phyloP scores from a whole-genome alignment of 1,140 invertebrate genomes.

The Aleiodes sp. region DNA sequence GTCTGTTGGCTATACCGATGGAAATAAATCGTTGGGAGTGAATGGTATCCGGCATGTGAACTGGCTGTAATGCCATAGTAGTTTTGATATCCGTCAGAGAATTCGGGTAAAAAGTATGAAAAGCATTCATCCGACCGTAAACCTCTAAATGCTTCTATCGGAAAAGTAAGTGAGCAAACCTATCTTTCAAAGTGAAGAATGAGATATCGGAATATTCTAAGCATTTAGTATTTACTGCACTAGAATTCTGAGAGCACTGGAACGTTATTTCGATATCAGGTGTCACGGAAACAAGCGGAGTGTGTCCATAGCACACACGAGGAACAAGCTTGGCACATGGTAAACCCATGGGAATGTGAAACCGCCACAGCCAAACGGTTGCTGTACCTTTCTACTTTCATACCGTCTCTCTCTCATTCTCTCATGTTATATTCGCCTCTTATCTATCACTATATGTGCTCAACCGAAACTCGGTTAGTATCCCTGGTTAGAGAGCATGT shows the following conservation, averaged over 20 bases:
- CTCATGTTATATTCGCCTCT: conserved; percentile 1
- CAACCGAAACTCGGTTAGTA: conserved; percentile 24
- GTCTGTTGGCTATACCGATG: conserved; percentile 8
- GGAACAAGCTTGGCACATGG: conserved; percentile 22
- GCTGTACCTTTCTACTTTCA: not conserved
- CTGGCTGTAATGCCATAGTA: conserved; percentile 18
- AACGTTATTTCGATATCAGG: conserved; percentile 27
- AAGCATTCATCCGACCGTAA: too few species aligned
- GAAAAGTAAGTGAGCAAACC: too few species aligned
- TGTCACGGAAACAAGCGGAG: conserved; percentile 9
- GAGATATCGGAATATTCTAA: not conserved
- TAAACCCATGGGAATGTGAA: conserved; percentile 26
- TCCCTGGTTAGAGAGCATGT: not conserved
- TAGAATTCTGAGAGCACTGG: conserved; percentile 6
- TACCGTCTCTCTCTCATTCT: not conserved
- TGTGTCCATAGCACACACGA: conserved; percentile 16
- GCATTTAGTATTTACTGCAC: not conserved
- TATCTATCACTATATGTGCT: conserved; percentile 6
- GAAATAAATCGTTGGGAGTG: conserved; percentile 34
- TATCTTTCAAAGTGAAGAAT: not conserved
- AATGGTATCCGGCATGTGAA: conserved; percentile 20
- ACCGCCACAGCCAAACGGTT: conserved; percentile 6
- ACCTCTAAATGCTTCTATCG: too few species aligned
- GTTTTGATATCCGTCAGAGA: not conserved
- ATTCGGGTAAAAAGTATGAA: not conserved